Evolutionary conservation across 2,888 invertebrate species (phyloP).

Genomic region (Drosophila nr. perissopoda): DNA sequence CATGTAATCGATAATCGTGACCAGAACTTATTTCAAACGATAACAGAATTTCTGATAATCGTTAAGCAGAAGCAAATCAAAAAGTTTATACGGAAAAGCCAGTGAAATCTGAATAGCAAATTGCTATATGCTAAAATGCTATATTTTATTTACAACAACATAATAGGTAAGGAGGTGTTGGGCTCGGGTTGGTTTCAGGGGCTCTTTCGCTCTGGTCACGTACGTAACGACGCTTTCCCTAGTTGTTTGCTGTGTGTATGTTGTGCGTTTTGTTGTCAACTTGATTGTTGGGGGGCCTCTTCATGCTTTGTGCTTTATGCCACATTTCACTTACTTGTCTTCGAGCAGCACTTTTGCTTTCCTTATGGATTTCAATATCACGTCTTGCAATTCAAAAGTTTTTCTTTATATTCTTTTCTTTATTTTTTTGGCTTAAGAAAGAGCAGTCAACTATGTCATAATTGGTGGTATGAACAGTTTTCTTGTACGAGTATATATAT

Average conservation of each 20-base stretch:
- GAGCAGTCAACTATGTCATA: constrained; percentile 4
- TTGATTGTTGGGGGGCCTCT: neutral
- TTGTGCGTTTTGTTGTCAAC: constrained; percentile 1
- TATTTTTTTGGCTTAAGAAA: neutral
- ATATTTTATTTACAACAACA: neutral
- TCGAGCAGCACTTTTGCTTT: constrained; percentile 7
- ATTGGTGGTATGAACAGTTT: neutral
- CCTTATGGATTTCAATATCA: constrained; percentile 6
- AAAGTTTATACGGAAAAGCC: neutral
- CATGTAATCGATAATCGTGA: neutral
- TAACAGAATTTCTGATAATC: neutral
- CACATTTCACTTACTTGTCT: constrained; percentile 12
- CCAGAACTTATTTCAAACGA: neutral
- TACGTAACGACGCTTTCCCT: constrained; percentile 11
- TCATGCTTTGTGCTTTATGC: neutral
- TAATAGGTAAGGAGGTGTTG: neutral
- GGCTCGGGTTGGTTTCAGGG: neutral
- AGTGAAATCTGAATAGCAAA: constrained; percentile 1
- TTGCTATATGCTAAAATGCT: neutral
- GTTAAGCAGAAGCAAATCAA: neutral
- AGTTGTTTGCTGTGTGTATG: neutral
- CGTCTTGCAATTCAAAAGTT: neutral
- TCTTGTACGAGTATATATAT: neutral
- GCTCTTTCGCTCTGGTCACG: neutral
- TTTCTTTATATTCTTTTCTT: neutral